phyloP scores from a whole-genome alignment of 2,113 vertebrate species.

The Callorhinus ursinus region DNA sequence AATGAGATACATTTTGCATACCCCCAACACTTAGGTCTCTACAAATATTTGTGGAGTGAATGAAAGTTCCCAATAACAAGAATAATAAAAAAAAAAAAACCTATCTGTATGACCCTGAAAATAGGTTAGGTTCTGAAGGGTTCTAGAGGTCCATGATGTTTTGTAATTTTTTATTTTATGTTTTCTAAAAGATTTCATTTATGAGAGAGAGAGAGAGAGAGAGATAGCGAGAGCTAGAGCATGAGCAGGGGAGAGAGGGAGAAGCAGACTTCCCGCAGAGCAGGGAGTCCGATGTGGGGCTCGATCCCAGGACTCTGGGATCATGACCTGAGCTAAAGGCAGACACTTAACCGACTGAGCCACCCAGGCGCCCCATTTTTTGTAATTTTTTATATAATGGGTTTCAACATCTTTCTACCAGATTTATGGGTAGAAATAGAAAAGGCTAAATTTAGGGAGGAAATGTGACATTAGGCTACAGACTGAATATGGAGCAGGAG shows the following conservation, averaged over 20 bases:
- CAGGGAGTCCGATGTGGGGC: no score
- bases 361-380: background rate
- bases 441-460: conserved; percentile 28
- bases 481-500: background rate
- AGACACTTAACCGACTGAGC: no score
- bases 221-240: no score
- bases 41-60: background rate
- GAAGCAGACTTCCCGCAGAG: no score
- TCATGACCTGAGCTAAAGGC: no score
- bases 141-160: background rate
- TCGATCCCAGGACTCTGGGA: no score
- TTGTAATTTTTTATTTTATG: background rate
- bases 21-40: background rate
- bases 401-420: background rate
- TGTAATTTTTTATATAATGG: background rate
- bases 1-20: background rate
- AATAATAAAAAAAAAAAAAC: background rate
- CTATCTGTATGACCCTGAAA: background rate
- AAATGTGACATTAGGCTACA: background rate
- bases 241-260: no score
- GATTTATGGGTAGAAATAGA: background rate
- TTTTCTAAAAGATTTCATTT: no score
- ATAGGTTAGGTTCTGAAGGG: background rate
- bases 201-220: no score
- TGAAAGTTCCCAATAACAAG: background rate